phyloP scores from a whole-genome alignment of 2,797 vertebrate species.

The Enteromius unitaeniatus region DNA sequence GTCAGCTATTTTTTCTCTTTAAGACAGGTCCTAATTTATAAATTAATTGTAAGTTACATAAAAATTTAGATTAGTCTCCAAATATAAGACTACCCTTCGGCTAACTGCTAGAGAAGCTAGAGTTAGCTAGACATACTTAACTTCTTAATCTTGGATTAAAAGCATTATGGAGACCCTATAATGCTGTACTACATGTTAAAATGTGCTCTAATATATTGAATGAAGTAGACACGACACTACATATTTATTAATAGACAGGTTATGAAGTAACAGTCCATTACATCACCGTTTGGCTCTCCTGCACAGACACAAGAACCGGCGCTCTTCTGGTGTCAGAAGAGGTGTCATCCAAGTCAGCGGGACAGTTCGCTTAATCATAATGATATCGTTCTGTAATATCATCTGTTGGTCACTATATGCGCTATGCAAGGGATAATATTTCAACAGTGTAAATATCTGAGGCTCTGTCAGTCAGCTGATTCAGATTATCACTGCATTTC shows the following conservation, averaged over 20 bases:
- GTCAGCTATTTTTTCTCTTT: too few relatives aligned
- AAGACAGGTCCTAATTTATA: too few relatives aligned
- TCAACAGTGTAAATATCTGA: not conserved
- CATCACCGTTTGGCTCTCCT: not conserved
- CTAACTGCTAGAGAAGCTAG: too few relatives aligned
- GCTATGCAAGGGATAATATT: not conserved
- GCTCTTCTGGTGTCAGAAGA: not conserved
- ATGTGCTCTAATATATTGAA: not conserved
- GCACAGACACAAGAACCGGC: not conserved
- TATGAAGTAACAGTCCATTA: not conserved
- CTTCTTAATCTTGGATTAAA: not conserved
- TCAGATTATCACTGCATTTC: not conserved
- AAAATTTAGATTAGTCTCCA: too few relatives aligned
- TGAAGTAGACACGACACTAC: not conserved
- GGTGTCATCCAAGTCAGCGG: not conserved
- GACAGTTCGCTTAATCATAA: not conserved
- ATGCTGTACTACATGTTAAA: not conserved
- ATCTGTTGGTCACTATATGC: not conserved
- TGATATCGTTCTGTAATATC: not conserved
- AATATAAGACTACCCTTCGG: too few relatives aligned
- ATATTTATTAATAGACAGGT: not conserved
- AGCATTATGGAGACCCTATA: not conserved
- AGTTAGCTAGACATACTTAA: not conserved
- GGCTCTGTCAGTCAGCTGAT: not conserved
- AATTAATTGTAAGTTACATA: too few relatives aligned